Evolutionary conservation across 37 sponge, comb jelly and placozoan genomes (phyloP).

Genomic region (Sycon ciliatum): DNA sequence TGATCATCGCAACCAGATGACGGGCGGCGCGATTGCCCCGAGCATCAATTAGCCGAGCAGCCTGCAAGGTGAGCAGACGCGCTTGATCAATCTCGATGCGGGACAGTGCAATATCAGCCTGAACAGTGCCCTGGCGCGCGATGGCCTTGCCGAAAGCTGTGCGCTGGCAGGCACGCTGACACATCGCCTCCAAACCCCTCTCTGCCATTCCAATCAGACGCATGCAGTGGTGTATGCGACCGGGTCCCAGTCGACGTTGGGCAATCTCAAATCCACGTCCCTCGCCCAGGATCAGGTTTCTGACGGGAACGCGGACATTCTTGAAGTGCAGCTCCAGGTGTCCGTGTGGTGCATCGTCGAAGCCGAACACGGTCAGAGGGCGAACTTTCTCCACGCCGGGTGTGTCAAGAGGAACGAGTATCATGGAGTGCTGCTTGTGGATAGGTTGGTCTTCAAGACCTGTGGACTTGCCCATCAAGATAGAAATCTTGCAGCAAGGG

Average conservation of each 20-base stretch:
- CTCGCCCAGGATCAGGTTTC: conserved; percentile 74
- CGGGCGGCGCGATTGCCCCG: conserved; percentile 56
- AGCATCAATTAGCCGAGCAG: conserved; percentile 68
- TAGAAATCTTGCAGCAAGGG: conserved; percentile 64
- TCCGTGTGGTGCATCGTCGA: conserved; percentile 75
- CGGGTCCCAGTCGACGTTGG: conserved; percentile 86
- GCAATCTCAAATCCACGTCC: conserved; percentile 94
- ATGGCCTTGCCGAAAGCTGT: conserved; percentile 61
- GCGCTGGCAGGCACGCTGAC: conserved; percentile 39
- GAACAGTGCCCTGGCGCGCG: conserved; percentile 33
- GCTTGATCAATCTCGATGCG: conserved; percentile 79
- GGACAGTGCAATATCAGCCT: conserved; percentile 62
- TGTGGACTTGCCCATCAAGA: conserved; percentile 70
- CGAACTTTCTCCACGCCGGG: conserved; percentile 65
- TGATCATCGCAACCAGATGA: conserved; percentile 75
- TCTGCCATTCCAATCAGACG: conserved; percentile 74
- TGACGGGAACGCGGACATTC: conserved; percentile 60
- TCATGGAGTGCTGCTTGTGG: conserved; percentile 65
- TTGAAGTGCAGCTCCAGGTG: conserved; percentile 70
- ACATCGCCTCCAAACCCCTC: conserved; percentile 62
- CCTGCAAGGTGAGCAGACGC: conserved; percentile 60
- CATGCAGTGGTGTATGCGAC: conserved; percentile 93
- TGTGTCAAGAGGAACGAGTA: conserved; percentile 70
- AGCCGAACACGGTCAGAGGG: conserved; percentile 77
- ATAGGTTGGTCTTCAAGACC: conserved; percentile 9